These are phyloP conservation scores for Colaptes auratus DNA, from an alignment of 2,113 vertebrate genomes.

Conservation along the genomic window DNA sequence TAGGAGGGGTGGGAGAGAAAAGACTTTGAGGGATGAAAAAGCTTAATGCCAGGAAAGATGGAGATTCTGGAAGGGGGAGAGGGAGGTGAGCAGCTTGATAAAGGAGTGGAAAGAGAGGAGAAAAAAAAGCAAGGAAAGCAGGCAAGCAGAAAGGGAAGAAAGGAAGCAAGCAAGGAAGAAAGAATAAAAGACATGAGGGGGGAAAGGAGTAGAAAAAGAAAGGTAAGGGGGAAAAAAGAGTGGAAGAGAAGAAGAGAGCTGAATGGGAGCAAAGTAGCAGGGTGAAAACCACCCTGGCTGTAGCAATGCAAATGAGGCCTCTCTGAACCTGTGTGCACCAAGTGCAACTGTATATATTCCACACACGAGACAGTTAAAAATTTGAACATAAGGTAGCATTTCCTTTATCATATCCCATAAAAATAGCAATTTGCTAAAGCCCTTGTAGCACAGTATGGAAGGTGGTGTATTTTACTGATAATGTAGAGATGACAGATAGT, in stretches of 20 bases:
- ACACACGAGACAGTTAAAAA: constrained; percentile 87
- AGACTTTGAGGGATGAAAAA: constrained; percentile 15
- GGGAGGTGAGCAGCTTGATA: neutral
- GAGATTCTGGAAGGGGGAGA: neutral
- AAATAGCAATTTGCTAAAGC: constrained; percentile 96
- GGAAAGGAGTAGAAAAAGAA: neutral
- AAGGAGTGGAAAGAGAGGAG: neutral
- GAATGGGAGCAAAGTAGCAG: neutral
- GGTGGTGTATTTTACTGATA: constrained; percentile 92
- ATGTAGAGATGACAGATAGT: constrained; percentile 95
- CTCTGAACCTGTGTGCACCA: neutral
- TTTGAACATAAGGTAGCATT: constrained; percentile 93
- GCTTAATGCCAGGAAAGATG: neutral
- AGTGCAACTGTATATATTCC: constrained; percentile 71
- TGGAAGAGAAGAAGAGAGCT: neutral
- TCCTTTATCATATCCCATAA: constrained; percentile 96
- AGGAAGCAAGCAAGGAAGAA: rapidly evolving
- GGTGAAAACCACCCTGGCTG: neutral
- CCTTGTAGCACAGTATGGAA: constrained; percentile 94
- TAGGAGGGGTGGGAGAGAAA: neutral
- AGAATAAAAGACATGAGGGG: neutral
- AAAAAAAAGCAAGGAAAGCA: rapidly evolving
- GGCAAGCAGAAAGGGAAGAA: rapidly evolving
- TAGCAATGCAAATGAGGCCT: constrained; percentile 47
- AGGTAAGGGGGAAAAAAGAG: rapidly evolving